Base-by-base conservation (phyloP, 1,140 invertebrate genomes). In the Zaprionus ghesquierei region DNA sequence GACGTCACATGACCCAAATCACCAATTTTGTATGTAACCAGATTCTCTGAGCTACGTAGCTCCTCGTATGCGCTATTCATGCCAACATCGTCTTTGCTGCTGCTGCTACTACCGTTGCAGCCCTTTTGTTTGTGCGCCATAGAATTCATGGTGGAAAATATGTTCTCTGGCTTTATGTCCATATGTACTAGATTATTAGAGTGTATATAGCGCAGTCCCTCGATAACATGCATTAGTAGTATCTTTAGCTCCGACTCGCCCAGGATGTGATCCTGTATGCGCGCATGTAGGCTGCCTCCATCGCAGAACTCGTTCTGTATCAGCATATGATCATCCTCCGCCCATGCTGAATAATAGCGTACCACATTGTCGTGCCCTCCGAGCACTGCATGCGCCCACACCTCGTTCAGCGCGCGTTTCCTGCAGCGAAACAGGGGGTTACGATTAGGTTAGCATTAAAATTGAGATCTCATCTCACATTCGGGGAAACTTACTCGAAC, bases 231-330 rank as follows among this genome's bases (percentile, higher is more conserved):
- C 13, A 95, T 92, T 20, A 97, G 80, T 2, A 97, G 90, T 64
- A 95, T 92, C 56, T 95, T 93, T 22, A 97, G 89, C 71, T 97
- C 95, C 38, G 91, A 90, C 87, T 94, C 94, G 1, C 93, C 92
- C 29, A 95, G 92, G 10, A 90, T 93, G 2, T 90, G 78, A 18
- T 86, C 61, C 82, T 93, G 92, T 46, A 94, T 91, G 15, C 92
- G 89, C 31, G 93, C 92, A 49, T 94, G 92, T 20, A 98, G 92
- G 71, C 96, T 97, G 18, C 97, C 97, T n/a, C 97, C 96, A 90
- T 98, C 97, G 81, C 97, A 98, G 91, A 96, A 98, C 91, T 98
- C 97, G 85, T 97, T 98, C 92, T 98, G 97, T 64, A 98, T 98
- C 41, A 97, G 95, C 96, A 98, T 97, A 84, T 98, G 96, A 90